A percentile compares a stretch with the other conserved stretches of the same genome.
Conservation (phyloP, 1,140 invertebrate species). For the Leptestheria dahalacensis region DNA sequence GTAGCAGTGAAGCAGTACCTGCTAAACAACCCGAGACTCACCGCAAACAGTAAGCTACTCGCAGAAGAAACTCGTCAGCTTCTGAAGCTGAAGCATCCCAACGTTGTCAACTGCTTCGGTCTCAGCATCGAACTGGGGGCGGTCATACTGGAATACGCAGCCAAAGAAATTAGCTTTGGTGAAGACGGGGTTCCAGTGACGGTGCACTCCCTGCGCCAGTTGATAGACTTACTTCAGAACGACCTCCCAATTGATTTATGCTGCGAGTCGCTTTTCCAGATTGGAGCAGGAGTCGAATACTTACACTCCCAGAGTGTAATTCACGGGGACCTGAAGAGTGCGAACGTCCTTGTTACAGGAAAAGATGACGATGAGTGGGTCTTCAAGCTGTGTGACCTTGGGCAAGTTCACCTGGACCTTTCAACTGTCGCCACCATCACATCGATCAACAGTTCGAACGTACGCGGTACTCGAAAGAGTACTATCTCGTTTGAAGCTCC, state of each 20-base stretch:
- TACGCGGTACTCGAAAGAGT: not conserved
- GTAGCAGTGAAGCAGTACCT: not conserved
- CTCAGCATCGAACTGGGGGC: not conserved
- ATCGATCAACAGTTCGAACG: not conserved
- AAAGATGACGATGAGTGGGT: not conserved
- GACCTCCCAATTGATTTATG: not conserved
- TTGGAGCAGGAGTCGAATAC: not conserved
- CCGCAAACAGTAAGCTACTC: not conserved
- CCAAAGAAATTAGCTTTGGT: not conserved
- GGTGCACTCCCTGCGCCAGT: not conserved
- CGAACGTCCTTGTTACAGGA: not conserved
- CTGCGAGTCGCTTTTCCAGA: not conserved
- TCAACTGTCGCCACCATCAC: not conserved
- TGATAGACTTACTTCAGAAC: not conserved
- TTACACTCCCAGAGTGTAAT: not conserved
- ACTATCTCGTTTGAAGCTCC: not conserved
- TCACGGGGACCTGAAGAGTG: not conserved
- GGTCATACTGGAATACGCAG: not conserved
- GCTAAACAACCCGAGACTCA: not conserved
- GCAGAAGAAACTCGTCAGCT: not conserved
- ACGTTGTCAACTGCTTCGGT: not conserved
- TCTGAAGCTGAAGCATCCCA: not conserved
- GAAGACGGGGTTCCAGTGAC: not conserved
- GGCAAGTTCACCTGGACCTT: not conserved
- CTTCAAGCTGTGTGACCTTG: not conserved